These are phyloP conservation scores for Onthophagus taurus DNA, from an alignment of 1,140 invertebrate species.

Conservation along the genomic window DNA sequence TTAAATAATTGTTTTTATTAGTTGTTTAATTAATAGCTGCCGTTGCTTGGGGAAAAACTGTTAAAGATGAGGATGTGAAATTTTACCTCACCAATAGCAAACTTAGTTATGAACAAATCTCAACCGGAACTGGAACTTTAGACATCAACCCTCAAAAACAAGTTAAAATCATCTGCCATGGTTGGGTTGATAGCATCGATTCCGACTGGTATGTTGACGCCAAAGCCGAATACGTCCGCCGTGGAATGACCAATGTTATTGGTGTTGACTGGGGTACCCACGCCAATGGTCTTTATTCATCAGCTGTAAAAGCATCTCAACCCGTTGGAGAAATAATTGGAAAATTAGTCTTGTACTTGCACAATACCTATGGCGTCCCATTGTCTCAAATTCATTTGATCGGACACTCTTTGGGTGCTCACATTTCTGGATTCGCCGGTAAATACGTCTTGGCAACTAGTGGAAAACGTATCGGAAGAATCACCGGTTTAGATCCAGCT, in stretches of 20 bases:
- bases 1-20: not conserved
- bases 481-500: constrained; percentile 11
- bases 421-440: constrained; percentile 26
- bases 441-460: not conserved
- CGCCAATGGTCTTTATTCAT: not conserved
- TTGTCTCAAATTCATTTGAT: constrained; percentile 28
- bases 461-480: constrained; percentile 6
- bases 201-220: not conserved
- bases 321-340: not conserved
- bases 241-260: constrained; percentile 26
- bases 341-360: not conserved
- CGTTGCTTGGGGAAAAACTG: not conserved
- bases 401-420: constrained; percentile 35
- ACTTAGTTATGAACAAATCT: not conserved
- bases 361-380: constrained; percentile 4
- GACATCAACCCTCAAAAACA: not conserved
- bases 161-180: constrained; percentile 6
- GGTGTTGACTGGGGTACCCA: constrained; percentile 3
- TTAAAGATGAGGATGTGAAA: not conserved
- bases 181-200: not conserved
- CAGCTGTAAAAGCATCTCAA: not conserved
- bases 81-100: not conserved
- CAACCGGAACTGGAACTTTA: not conserved
- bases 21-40: not conserved
- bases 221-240: not conserved